Conservation (phyloP, 2,797 vertebrate species). For the Gallinago nigripennis region DNA sequence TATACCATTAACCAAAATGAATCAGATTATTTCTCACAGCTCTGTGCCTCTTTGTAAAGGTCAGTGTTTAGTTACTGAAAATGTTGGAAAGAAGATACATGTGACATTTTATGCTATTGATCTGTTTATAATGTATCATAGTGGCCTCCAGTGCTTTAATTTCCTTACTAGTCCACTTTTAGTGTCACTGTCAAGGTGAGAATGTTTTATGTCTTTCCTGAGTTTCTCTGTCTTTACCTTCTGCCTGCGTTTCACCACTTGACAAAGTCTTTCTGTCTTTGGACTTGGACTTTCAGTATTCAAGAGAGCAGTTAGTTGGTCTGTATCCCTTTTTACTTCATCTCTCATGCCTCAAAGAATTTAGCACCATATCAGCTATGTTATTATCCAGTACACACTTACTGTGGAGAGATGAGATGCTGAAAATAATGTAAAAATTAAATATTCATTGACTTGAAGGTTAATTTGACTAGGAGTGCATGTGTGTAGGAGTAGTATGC, state of each 20-base stretch:
- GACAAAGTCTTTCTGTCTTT: background rate
- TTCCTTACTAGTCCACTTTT: background rate
- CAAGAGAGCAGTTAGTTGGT: background rate
- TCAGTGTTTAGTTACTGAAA: conserved; percentile 17
- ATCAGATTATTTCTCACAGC: conserved; percentile 9
- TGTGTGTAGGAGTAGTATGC: conserved; percentile 24
- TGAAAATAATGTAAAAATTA: conserved; percentile 48
- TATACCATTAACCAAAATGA: conserved; percentile 27
- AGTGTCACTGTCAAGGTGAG: background rate
- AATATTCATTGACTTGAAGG: conserved; percentile 55
- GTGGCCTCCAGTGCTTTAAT: background rate
- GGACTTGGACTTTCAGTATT: background rate
- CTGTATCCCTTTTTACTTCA: background rate
- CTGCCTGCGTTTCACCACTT: background rate
- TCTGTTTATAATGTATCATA: background rate
- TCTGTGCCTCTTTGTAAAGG: conserved; percentile 25
- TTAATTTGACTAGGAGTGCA: conserved; percentile 23
- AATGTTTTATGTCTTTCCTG: background rate
- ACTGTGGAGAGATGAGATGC: background rate
- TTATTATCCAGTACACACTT: background rate
- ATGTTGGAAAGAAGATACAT: background rate
- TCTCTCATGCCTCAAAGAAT: background rate
- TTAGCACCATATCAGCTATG: background rate
- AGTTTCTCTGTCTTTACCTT: background rate
- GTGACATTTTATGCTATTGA: conserved; percentile 38